Base-by-base conservation (phyloP, 1,140 invertebrate species). In the Amyelois transitella region DNA sequence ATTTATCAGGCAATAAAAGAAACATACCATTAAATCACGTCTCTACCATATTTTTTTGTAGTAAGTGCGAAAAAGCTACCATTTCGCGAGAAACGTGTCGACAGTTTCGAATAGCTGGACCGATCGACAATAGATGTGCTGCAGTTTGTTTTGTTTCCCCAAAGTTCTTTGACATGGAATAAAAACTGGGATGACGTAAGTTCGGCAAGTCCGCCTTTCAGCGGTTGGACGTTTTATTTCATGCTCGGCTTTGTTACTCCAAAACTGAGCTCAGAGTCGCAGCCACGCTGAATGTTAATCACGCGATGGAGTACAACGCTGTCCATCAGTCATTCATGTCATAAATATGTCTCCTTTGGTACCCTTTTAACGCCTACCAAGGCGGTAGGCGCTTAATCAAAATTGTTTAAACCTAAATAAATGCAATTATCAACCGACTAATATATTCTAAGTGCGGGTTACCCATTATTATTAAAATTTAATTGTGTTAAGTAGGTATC, bases 191-290 rank as follows among this genome's bases (percentile, higher is more conserved):
- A 52, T 66, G 67, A 69, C 64, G 69, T 69, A 69, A 74, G 72
- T 72, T 65, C 55, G 64, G 73, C 68, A 81, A 81, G 69, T 76
- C 72, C 64, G 66, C 71, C 72, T 81, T 83, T 81, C 75, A 80
- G 63, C 58, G 61, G 63, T 58, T 68, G 73, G 75, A 86, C 82
- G 79, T 86, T 86, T 86, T 84, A 82, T 82, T 84, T 81, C 75
- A 71, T 75, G 67, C 60, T 53, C 54, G 59, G 72, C 76, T 78
- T 81, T 84, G 76, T 84, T 75, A 74, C 73, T 72, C 76, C 77
- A 81, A 81, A 72, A 75, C 69, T 61, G 68, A 80, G 79, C 75
- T 77, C 62, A 62, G 52, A 76, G 63, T 75, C 63, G 69, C 68
- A 66, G 60, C 61, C 44, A 69, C 59, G 64, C 68, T 73, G 82